Evolutionary conservation across 2,888 invertebrate genomes (phyloP).

Genomic region (Pollenia griseotomentosa): DNA sequence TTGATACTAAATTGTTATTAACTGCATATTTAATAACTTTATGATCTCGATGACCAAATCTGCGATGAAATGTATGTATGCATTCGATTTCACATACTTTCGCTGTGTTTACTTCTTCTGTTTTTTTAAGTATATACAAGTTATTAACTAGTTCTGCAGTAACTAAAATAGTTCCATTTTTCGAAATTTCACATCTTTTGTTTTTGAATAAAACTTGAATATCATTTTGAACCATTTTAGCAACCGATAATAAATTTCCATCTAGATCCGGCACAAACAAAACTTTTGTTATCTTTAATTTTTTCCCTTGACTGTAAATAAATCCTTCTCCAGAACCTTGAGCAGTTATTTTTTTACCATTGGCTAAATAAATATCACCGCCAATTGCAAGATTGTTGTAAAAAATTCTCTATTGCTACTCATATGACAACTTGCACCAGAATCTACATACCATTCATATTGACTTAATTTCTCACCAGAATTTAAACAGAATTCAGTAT

Average conservation of each 20-base stretch:
- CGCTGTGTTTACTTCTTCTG: background rate
- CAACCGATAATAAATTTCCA: background rate
- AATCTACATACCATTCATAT: no score
- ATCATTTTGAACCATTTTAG: background rate
- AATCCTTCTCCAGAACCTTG: conserved; percentile 5
- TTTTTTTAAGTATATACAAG: background rate
- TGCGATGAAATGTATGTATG: conserved; percentile 20
- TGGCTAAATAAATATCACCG: background rate
- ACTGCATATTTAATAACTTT: conserved; percentile 8
- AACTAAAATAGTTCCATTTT: background rate
- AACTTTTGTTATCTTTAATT: background rate
- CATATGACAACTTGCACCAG: background rate
- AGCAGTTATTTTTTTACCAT: conserved; percentile 4
- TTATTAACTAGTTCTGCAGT: background rate
- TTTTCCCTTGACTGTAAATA: background rate
- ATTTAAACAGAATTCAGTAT: background rate
- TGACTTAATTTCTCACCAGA: background rate
- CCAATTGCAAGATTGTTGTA: background rate
- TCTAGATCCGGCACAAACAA: conserved; percentile 6
- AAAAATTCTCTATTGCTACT: background rate
- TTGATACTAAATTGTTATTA: conserved; percentile 12
- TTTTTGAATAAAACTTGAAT: background rate
- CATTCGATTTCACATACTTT: conserved; percentile 1
- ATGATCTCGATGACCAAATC: conserved; percentile 39
- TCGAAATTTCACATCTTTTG: background rate